Evolutionary conservation across 2,113 vertebrate genomes (phyloP).

Genomic region (Shinisaurus crocodilurus): DNA sequence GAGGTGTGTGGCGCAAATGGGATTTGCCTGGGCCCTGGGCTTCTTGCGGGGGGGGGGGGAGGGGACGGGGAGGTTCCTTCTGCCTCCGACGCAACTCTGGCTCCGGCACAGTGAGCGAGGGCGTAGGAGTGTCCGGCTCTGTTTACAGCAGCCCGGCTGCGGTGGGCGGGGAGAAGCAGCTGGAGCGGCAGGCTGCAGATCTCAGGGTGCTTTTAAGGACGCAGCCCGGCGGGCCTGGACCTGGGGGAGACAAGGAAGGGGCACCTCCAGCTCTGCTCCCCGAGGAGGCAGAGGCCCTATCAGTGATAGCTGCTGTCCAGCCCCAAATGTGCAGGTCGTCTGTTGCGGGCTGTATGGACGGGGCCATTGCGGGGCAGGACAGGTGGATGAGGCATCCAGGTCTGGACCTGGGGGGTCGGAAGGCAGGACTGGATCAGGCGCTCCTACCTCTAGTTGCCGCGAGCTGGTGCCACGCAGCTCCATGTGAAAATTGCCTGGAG

Average conservation of each 20-base stretch:
- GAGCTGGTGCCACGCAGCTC: neutral
- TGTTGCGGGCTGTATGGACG: no score
- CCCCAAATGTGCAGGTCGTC: neutral
- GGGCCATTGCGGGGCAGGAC: no score
- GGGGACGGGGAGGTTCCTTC: neutral
- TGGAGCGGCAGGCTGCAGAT: neutral
- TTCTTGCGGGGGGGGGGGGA: no score
- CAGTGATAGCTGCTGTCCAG: neutral
- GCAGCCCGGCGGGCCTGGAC: no score
- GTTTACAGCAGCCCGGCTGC: neutral
- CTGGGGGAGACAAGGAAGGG: neutral
- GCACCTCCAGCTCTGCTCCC: neutral
- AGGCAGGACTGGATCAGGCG: no score
- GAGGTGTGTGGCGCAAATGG: neutral
- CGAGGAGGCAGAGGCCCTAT: no score
- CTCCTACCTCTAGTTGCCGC: no score
- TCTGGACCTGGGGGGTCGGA: no score
- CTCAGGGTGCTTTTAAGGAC: neutral
- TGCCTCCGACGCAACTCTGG: neutral
- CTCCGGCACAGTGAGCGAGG: neutral
- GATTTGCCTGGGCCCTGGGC: neutral
- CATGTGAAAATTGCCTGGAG: neutral
- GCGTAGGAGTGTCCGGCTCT: neutral
- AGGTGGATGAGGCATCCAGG: neutral
- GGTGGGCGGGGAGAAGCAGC: neutral